phyloP scores from a whole-genome alignment of 2,797 vertebrate species.

The Sciurus carolinensis region DNA sequence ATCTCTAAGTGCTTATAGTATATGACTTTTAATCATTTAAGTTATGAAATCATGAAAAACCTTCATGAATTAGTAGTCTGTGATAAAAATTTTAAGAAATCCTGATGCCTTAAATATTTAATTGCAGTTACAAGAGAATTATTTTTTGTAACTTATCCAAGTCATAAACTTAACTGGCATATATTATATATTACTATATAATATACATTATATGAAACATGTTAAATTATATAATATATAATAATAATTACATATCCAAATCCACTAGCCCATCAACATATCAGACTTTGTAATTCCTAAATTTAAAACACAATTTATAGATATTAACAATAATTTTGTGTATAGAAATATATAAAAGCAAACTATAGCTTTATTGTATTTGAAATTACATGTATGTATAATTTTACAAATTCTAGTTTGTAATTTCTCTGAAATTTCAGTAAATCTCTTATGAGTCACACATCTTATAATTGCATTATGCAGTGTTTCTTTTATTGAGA shows the following conservation, averaged over 20 bases:
- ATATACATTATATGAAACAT: no score
- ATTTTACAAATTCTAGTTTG: background rate
- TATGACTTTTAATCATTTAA: background rate
- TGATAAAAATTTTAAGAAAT: background rate
- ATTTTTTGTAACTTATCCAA: background rate
- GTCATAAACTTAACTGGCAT: background rate
- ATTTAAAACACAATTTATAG: background rate
- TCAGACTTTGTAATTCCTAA: background rate
- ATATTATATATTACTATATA: no score
- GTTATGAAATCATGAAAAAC: background rate
- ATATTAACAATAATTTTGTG: background rate
- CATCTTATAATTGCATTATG: background rate
- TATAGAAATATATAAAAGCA: background rate
- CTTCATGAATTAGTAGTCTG: background rate
- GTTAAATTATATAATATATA: no score
- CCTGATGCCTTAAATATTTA: background rate
- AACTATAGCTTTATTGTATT: background rate
- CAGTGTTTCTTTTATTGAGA: background rate
- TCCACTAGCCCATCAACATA: background rate
- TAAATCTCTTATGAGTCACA: background rate
- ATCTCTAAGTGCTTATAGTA: background rate
- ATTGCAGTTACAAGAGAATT: background rate
- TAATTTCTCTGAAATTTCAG: slow-evolving; percentile 29
- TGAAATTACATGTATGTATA: background rate
- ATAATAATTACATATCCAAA: background rate